A percentile compares a stretch with the other conserved stretches of the same genome.
These are phyloP conservation scores for Chelonus formosanus DNA, from an alignment of 2,888 invertebrate species.

Conservation along the genomic window DNA sequence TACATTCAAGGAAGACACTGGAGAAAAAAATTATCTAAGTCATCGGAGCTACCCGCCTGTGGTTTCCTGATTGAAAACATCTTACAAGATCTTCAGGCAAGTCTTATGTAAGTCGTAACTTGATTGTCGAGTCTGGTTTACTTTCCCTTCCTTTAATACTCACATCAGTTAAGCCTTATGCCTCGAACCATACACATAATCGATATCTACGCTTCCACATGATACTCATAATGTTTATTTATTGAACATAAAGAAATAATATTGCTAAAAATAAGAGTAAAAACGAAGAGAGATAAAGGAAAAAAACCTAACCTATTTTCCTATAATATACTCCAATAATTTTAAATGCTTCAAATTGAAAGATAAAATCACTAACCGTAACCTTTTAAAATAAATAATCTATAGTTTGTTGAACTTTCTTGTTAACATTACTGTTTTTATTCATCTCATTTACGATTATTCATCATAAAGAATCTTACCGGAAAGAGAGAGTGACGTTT, in stretches of 20 bases:
- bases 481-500: conserved; percentile 13
- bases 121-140: conserved; percentile 48
- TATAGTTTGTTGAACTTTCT: not conserved
- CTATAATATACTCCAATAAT: too few species aligned
- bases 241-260: not conserved
- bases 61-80: conserved; percentile 39
- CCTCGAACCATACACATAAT: conserved; percentile 23
- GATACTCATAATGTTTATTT: too few species aligned
- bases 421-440: not conserved
- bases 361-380: too few species aligned
- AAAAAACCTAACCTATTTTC: too few species aligned
- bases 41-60: not conserved
- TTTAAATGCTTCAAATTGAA: too few species aligned
- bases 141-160: conserved; percentile 63
- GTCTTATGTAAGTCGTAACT: conserved; percentile 47
- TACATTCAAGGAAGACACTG: too few species aligned
- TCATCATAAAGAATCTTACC: not conserved
- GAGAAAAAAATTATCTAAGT: too few species aligned
- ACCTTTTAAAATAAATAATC: too few species aligned
- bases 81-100: conserved; percentile 41
- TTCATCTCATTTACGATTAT: too few species aligned
- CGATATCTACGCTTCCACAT: conserved; percentile 19
- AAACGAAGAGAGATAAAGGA: not conserved
- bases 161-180: conserved; percentile 9
- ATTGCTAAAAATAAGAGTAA: not conserved